Percentiles rank a stretch among this genome's conserved stretches.
These are phyloP conservation scores for Hydractinia echinata DNA, from an alignment of 30 jellyfish, hydroid and myxozoan genomes.

Conservation along the genomic window DNA sequence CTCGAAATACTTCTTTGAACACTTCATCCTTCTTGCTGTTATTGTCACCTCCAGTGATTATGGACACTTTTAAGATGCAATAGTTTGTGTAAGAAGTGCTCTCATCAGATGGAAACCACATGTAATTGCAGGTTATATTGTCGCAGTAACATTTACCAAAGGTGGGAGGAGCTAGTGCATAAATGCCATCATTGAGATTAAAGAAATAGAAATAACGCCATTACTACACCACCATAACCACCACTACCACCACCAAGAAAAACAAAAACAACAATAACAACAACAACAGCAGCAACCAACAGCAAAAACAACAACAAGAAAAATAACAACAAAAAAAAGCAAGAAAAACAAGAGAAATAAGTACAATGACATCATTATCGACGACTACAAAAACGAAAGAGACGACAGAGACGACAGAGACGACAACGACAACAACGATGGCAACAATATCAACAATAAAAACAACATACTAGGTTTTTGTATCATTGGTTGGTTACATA, in stretches of 20 bases:
- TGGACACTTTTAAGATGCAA: neutral
- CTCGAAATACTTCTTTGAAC: constrained; percentile 47
- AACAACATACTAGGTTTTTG: neutral
- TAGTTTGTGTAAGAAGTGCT: constrained; percentile 14
- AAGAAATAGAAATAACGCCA: neutral
- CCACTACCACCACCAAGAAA: too few relatives aligned
- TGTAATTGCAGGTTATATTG: constrained; percentile 20
- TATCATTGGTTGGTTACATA: constrained; percentile 1
- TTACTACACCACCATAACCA: too few relatives aligned
- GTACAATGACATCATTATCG: too few relatives aligned
- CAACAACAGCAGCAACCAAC: too few relatives aligned
- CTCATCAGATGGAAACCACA: constrained; percentile 4
- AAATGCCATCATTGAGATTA: neutral
- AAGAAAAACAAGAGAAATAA: neutral
- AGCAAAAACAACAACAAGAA: neutral
- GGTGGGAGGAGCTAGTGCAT: constrained; percentile 4
- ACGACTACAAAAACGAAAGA: too few relatives aligned
- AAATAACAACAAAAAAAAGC: neutral
- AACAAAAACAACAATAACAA: too few relatives aligned
- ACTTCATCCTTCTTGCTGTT: constrained; percentile 4
- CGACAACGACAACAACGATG: too few relatives aligned
- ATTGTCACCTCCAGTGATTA: neutral
- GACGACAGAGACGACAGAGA: too few relatives aligned
- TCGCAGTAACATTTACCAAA: constrained; percentile 22
- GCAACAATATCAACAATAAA: neutral